phyloP scores from a whole-genome alignment of 1,140 invertebrate genomes.

The Diorhabda sublineata region DNA sequence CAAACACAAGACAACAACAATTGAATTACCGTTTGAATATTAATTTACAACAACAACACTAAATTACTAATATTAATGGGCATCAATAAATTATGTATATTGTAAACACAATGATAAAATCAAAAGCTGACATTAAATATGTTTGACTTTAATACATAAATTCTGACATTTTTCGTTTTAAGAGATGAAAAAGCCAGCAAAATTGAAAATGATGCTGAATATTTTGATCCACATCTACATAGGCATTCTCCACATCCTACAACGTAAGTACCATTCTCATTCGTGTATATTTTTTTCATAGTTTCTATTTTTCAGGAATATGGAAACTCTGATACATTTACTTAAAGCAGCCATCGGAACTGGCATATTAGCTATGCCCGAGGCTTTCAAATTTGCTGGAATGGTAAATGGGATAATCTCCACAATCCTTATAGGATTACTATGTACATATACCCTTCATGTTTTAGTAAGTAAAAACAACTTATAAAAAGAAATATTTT shows the following conservation, averaged over 20 bases:
- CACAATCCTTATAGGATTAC: constrained; percentile 58
- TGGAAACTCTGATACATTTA: constrained; percentile 61
- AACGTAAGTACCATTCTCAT: constrained; percentile 41
- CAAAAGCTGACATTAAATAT: too few relatives aligned
- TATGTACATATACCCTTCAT: constrained; percentile 69
- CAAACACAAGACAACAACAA: too few relatives aligned
- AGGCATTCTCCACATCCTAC: constrained; percentile 45
- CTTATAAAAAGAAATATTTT: too few relatives aligned
- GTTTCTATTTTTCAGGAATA: constrained; percentile 51
- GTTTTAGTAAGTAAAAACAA: constrained; percentile 53
- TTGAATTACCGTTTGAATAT: too few relatives aligned
- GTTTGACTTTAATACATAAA: too few relatives aligned
- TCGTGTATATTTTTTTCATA: background rate
- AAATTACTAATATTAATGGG: too few relatives aligned
- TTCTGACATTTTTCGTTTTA: background rate
- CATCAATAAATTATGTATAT: too few relatives aligned
- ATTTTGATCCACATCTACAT: constrained; percentile 49
- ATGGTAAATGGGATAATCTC: constrained; percentile 58
- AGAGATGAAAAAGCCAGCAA: constrained; percentile 22
- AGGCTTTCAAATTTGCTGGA: constrained; percentile 67
- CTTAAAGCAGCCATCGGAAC: constrained; percentile 69
- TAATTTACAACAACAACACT: too few relatives aligned
- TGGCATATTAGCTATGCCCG: constrained; percentile 71
- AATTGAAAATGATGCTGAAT: constrained; percentile 35
- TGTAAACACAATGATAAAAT: too few relatives aligned